Evolutionary conservation across 2,888 invertebrate species (phyloP), one percentile per base, ranked within the genome.

Genomic region (Bibio marci): DNA sequence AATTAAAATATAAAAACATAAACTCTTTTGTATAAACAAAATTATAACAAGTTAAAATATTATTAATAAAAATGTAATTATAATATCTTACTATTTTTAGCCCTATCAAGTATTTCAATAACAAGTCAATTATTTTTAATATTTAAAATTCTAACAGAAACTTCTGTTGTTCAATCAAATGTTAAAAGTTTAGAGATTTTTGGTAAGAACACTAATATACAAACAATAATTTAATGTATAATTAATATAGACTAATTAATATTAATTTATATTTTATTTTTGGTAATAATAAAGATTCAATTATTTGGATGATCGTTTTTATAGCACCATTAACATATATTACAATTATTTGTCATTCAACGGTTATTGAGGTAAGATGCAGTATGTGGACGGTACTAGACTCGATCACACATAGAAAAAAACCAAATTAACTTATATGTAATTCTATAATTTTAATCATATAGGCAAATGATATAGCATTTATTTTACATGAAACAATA

Each of bases 81-180:
- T n/a, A n/a, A n/a, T n/a, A n/a, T n/a, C n/a, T n/a, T n/a, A n/a
- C n/a, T n/a, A n/a, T n/a, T n/a, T n/a, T n/a, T 17, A 38, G 38
- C 38, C 15, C 26, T 38, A 31, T 30, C 22, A 15, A 38, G 38
- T 22, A 32, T 38, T 8, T 32, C 38, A n/a, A 22, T 38, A 15
- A 38, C 38, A 14, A 31, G 38, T n/a, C 38, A 38, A 19, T 19
- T 38, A 31, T 38, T 38, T 32, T 32, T 38, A 14, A 10, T 32
- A 13, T 38, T 38, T 14, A 31, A 38, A 31, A 15, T 35, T 5
- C 27, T 35, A 15, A 35, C 28, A 6, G 27, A 35, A 35, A 26
- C 26, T 35, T 27, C 35, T 14, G 26, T n/a, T n/a, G n/a, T 27
- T 15, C 25, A 27, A 15, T 15, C 26, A 17, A 15, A 35, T 17